phyloP scores from a whole-genome alignment of 2,888 invertebrate species.

The Adelognathus sp. region DNA sequence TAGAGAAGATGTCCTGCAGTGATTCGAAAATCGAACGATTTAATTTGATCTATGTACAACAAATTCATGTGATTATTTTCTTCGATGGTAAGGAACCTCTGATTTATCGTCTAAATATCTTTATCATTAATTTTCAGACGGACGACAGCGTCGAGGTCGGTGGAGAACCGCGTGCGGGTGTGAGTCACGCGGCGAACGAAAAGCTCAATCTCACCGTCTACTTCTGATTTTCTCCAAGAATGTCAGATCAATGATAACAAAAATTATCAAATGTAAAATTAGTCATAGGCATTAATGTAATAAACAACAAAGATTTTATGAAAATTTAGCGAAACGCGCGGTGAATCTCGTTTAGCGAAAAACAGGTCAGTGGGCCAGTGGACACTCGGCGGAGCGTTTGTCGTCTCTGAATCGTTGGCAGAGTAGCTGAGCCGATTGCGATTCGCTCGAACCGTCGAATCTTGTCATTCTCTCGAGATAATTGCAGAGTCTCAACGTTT shows the following conservation, averaged over 20 bases:
- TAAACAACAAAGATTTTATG: constrained; percentile 16
- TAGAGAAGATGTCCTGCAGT: too few species aligned
- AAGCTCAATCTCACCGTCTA: constrained; percentile 88
- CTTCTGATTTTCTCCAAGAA: constrained; percentile 81
- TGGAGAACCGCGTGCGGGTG: constrained; percentile 79
- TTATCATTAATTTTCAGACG: constrained; percentile 76
- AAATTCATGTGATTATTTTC: too few species aligned
- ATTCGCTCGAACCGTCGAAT: neutral
- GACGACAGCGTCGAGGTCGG: constrained; percentile 82
- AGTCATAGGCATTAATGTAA: constrained; percentile 15
- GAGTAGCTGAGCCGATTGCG: neutral
- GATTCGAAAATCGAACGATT: too few species aligned
- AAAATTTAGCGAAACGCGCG: neutral
- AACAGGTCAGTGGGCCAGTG: constrained; percentile 30
- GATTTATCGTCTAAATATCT: neutral
- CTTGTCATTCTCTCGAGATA: neutral
- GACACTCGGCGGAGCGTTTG: neutral
- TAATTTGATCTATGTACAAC: too few species aligned
- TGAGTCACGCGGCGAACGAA: constrained; percentile 80
- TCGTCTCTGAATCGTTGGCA: neutral
- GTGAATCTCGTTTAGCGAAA: constrained; percentile 6
- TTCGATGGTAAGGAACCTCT: too few species aligned
- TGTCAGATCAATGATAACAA: neutral
- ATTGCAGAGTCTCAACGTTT: neutral
- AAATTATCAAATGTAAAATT: constrained; percentile 4